phyloP scores from a whole-genome alignment of 2,113 vertebrate genomes.

The Orycteropus afer region DNA sequence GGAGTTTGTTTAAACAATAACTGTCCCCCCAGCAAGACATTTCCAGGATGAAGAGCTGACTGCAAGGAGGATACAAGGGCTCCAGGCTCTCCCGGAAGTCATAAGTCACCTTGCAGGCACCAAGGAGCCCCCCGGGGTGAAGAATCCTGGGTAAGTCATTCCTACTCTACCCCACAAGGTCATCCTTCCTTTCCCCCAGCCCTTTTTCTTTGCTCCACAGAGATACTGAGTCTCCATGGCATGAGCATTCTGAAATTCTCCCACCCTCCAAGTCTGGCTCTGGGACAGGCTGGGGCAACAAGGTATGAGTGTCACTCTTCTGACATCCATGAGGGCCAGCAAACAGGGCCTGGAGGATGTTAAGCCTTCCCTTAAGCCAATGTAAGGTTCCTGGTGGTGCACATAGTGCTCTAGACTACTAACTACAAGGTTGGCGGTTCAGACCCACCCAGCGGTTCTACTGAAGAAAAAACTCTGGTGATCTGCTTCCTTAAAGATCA shows the following conservation, averaged over 20 bases:
- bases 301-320: not conserved
- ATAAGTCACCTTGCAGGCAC: not conserved
- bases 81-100: not conserved
- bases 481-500: not conserved
- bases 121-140: not conserved
- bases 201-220: not conserved
- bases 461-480: not conserved
- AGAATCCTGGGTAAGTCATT: not conserved
- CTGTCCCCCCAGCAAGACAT: constrained; percentile 41
- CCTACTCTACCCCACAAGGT: not conserved
- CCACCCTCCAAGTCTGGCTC: not conserved
- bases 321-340: not conserved
- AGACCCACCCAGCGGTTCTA: not conserved
- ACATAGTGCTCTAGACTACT: not conserved
- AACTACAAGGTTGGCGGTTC: not conserved
- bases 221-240: not conserved
- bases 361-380: not conserved
- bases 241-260: not conserved
- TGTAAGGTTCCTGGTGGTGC: too few relatives aligned
- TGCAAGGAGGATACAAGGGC: not conserved
- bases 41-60: constrained; percentile 31
- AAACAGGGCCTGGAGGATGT: not conserved
- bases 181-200: not conserved
- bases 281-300: not conserved
- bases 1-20: constrained; percentile 31